Base-by-base conservation (phyloP, 1,140 invertebrate species). In the Papilio xuthus region DNA sequence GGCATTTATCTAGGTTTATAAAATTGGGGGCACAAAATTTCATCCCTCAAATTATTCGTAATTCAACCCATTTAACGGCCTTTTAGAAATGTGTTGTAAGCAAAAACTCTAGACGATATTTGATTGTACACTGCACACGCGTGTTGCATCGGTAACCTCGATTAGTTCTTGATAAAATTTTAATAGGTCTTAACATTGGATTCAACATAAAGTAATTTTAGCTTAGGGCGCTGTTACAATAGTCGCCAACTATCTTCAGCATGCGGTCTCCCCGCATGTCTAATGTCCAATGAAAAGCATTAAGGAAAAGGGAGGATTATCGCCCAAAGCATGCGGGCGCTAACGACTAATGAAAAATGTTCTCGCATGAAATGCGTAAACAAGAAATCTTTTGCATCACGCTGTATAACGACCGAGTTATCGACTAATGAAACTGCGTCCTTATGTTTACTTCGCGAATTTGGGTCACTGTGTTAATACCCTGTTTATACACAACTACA, bases 391-490 rank as follows among this genome's bases (percentile, higher is more conserved):
- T 7, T 37, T 37, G 32, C 2, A 37, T 7, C 32, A 37, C 32
- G 32, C 32, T 37, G 32, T 37, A 1, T 37, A 37, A 37, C 32
- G 32, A 0, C 32, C 32, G 32, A 3, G 32, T 37, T 37, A 37
- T 37, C 32, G 32, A 37, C 32, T 37, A 37, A 37, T 37, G 32
- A 37, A 37, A 37, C 32, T 37, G 32, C 32, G 32, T 37, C 32
- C 32, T 37, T 70, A 70, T 70, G 69, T 70, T 42, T 23, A 70
- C 69, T 42, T 37, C 32, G 18, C 32, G 69, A 32, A 70, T 37
- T 37, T 41, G 32, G 69, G 69, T 70, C 71, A 73, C 71, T 73
- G 23, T 73, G 71, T 73, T 73, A 73, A 73, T 73, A 73, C 71
- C 42, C 12, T 73, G 71, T 73, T 73, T 42, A 42, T 73, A 73